Conservation (phyloP, 2,797 vertebrate genomes). For the Notoglanidium macrostoma region DNA sequence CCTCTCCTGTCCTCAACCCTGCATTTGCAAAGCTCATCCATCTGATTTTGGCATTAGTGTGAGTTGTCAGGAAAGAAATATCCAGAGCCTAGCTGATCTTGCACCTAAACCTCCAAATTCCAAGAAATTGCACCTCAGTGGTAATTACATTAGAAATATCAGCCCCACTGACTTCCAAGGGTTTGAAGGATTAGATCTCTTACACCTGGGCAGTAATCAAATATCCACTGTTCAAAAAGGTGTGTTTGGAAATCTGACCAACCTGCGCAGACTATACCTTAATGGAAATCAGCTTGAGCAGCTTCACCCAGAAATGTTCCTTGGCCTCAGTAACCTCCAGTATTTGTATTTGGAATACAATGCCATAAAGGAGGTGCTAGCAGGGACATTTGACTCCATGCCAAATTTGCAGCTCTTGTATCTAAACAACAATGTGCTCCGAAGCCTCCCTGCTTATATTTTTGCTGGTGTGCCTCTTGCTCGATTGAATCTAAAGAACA, state of each 20-base stretch:
- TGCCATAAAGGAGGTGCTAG: slow-evolving; percentile 94
- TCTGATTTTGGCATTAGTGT: slow-evolving; percentile 96
- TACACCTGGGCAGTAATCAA: slow-evolving; percentile 96
- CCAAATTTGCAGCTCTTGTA: slow-evolving; percentile 96
- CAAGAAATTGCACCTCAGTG: slow-evolving; percentile 95
- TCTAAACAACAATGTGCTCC: slow-evolving; percentile 94
- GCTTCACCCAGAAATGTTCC: slow-evolving; percentile 93
- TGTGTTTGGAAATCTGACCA: slow-evolving; percentile 93
- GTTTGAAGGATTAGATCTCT: slow-evolving; percentile 93
- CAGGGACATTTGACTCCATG: slow-evolving; percentile 94
- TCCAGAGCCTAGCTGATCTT: slow-evolving; percentile 87
- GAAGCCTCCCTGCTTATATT: slow-evolving; percentile 91
- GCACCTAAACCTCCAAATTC: slow-evolving; percentile 88
- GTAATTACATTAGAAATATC: slow-evolving; percentile 92
- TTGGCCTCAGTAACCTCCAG: slow-evolving; percentile 92
- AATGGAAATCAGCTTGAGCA: slow-evolving; percentile 96
- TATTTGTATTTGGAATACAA: slow-evolving; percentile 99
- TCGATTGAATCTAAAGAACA: slow-evolving; percentile 94
- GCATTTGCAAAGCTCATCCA: slow-evolving; percentile 93
- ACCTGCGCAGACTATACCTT: slow-evolving; percentile 92
- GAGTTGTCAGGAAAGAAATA: slow-evolving; percentile 94
- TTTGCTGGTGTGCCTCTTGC: slow-evolving; percentile 91
- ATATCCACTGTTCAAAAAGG: slow-evolving; percentile 86
- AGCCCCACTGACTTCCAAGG: slow-evolving; percentile 84
- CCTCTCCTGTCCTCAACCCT: slow-evolving; percentile 86